phyloP scores from a whole-genome alignment of 1,140 invertebrate species.

The Tachypleus tridentatus region DNA sequence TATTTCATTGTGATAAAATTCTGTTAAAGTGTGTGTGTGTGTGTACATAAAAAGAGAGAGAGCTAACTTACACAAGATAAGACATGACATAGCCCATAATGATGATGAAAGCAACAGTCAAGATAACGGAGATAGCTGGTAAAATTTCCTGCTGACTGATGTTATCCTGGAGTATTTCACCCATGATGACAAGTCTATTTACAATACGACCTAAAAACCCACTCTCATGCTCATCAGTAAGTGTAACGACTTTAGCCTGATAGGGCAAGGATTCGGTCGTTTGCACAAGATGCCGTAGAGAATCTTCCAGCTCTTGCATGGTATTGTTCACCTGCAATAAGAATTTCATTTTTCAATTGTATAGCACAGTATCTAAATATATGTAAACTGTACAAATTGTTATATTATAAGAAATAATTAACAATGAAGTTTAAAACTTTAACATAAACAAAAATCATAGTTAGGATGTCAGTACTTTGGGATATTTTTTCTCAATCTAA shows the following conservation, averaged over 20 bases:
- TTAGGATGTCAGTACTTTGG: too few relatives aligned
- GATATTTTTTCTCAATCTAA: too few relatives aligned
- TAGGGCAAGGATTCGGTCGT: slow-evolving; percentile 45
- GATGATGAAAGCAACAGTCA: slow-evolving; percentile 65
- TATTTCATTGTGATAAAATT: too few relatives aligned
- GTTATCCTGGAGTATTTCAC: slow-evolving; percentile 55
- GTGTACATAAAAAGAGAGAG: neutral
- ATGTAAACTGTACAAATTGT: neutral
- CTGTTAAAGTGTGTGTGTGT: too few relatives aligned
- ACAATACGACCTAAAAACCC: slow-evolving; percentile 58
- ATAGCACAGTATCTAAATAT: neutral
- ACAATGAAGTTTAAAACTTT: too few relatives aligned
- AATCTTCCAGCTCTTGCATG: slow-evolving; percentile 52
- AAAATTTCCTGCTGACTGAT: slow-evolving; percentile 67
- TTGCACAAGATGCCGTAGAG: slow-evolving; percentile 54
- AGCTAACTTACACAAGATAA: slow-evolving; percentile 58
- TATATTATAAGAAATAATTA: neutral
- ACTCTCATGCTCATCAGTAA: slow-evolving; percentile 53
- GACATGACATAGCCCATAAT: slow-evolving; percentile 75
- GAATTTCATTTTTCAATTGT: slow-evolving; percentile 30
- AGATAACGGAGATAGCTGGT: slow-evolving; percentile 64
- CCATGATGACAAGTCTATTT: slow-evolving; percentile 50
- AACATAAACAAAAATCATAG: too few relatives aligned
- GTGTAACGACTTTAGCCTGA: slow-evolving; percentile 29
- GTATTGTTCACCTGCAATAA: slow-evolving; percentile 52